Percentiles rank a stretch among this genome's conserved stretches.
These are phyloP conservation scores for Hippopotamyrus pictus DNA, from an alignment of 2,797 vertebrate species.

Conservation along the genomic window DNA sequence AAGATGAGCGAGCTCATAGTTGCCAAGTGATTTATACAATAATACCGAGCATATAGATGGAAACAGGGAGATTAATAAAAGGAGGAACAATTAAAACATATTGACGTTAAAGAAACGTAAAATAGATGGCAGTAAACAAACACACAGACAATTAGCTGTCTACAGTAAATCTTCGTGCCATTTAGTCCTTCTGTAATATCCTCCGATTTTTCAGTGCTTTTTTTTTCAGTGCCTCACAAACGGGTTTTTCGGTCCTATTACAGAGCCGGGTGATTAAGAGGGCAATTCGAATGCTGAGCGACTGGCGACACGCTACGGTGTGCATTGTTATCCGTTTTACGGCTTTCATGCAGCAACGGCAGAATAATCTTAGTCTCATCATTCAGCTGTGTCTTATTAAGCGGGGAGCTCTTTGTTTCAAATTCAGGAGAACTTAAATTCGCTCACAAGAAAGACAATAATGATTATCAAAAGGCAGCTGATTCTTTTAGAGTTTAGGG, in stretches of 20 bases:
- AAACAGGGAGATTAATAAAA: not conserved
- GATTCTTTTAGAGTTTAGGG: not conserved
- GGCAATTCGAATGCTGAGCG: slow-evolving; percentile 68
- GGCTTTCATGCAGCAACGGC: slow-evolving; percentile 46
- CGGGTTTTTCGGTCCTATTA: slow-evolving; percentile 58
- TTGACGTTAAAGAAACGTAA: not conserved
- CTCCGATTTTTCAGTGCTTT: slow-evolving; percentile 44
- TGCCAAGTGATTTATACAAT: not conserved
- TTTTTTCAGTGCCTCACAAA: slow-evolving; percentile 57
- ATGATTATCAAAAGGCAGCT: not conserved
- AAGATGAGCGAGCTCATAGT: not conserved
- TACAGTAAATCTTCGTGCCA: slow-evolving; percentile 11
- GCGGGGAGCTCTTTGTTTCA: not conserved
- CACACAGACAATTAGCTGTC: slow-evolving; percentile 11
- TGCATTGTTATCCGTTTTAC: slow-evolving; percentile 72
- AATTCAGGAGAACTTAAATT: slow-evolving; percentile 12
- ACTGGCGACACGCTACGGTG: slow-evolving; percentile 64
- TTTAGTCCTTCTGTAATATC: slow-evolving; percentile 11
- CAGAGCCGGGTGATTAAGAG: slow-evolving; percentile 66
- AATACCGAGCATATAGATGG: not conserved
- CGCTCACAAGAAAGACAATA: not conserved
- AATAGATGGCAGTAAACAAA: slow-evolving; percentile 5
- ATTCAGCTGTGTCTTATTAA: slow-evolving; percentile 16
- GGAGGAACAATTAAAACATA: slow-evolving; percentile 8
- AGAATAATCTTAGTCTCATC: slow-evolving; percentile 34